These are phyloP conservation scores for Willowsia nigromaculata DNA, from an alignment of 2,888 invertebrate species.

Conservation along the genomic window DNA sequence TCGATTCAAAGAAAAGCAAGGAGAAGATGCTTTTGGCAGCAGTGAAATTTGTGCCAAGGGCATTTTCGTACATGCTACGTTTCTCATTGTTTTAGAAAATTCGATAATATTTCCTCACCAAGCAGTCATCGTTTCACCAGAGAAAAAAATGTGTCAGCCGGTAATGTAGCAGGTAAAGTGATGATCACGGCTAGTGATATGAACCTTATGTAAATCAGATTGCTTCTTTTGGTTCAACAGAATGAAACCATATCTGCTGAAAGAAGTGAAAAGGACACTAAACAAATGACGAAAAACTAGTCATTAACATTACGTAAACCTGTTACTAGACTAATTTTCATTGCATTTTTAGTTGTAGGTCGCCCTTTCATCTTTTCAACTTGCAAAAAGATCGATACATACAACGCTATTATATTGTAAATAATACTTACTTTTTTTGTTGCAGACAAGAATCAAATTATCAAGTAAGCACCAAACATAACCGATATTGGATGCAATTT, in stretches of 20 bases:
- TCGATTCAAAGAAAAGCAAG: background rate
- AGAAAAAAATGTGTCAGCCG: background rate
- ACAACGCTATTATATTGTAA: background rate
- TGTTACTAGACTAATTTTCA: background rate
- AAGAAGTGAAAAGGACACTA: background rate
- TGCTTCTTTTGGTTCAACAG: no score
- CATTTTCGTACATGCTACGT: background rate
- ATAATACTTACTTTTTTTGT: no score
- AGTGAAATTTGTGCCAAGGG: constrained; percentile 31
- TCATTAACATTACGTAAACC: background rate
- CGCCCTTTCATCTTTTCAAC: background rate
- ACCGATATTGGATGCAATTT: no score
- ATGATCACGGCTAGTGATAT: background rate
- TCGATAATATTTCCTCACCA: background rate
- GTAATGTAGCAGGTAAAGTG: background rate
- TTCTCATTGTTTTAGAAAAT: background rate
- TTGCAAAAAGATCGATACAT: background rate
- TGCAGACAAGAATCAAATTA: no score
- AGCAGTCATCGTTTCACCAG: background rate
- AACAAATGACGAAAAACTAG: background rate
- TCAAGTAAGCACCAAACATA: no score
- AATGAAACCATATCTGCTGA: background rate
- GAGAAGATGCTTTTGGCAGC: background rate
- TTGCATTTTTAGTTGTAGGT: background rate
- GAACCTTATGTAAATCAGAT: background rate